Evolutionary conservation across 2,888 invertebrate species (phyloP).

Genomic region (Paralinhomoeus sp.): DNA sequence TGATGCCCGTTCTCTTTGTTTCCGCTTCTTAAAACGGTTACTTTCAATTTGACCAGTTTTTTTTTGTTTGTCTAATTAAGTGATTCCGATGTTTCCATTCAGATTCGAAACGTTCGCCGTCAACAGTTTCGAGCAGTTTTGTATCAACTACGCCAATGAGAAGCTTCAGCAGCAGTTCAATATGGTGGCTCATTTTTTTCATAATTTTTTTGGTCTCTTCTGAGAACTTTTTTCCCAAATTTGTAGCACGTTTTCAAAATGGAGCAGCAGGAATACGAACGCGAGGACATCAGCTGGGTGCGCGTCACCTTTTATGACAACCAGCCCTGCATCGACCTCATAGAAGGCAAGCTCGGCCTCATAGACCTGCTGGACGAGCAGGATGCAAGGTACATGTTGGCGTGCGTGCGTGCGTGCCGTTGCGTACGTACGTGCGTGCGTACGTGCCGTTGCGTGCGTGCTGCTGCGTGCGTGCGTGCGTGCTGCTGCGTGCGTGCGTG

Average conservation of each 20-base stretch:
- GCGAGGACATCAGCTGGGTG: conserved; percentile 45
- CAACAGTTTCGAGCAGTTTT: conserved; percentile 97
- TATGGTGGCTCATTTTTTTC: conserved; percentile 33
- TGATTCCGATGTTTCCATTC: neutral
- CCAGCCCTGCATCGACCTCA: conserved; percentile 93
- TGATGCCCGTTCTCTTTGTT: neutral
- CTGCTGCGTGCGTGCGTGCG: too few relatives aligned
- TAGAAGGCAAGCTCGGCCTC: conserved; percentile 75
- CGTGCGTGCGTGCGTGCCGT: too few relatives aligned
- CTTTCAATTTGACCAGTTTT: too few relatives aligned
- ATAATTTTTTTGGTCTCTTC: neutral
- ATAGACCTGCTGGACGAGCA: conserved; percentile 87
- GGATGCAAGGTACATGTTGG: conserved; percentile 47
- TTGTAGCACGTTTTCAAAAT: conserved; percentile 75
- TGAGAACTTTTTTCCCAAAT: neutral
- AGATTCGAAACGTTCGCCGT: conserved; percentile 74
- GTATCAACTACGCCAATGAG: conserved; percentile 97
- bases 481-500: too few relatives aligned
- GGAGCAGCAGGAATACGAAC: conserved; percentile 91
- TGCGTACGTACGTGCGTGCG: conserved; percentile 36
- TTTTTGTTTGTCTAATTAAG: too few relatives aligned
- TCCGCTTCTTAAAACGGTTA: conserved; percentile 35
- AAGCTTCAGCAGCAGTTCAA: conserved; percentile 96
- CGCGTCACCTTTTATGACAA: conserved; percentile 99
- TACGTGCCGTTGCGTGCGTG: too few relatives aligned